Base-by-base conservation (phyloP, 2,888 invertebrate species). In the Rhyacophila evoluta region DNA sequence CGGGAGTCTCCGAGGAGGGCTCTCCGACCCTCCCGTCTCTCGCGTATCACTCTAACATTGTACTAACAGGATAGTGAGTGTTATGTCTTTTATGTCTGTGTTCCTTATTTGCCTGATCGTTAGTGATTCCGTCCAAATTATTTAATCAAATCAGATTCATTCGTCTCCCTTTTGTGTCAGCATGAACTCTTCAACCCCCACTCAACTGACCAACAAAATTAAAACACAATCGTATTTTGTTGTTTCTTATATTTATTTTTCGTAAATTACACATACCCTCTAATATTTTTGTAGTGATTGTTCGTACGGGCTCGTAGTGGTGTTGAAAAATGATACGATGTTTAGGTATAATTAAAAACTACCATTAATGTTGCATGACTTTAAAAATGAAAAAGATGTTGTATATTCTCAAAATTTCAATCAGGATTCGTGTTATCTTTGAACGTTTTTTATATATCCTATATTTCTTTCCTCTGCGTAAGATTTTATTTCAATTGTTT, bases 41-140 rank as follows among this genome's bases (percentile, higher is more conserved):
- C 76, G 69, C 68, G 69, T 75, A 73, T 76, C 68, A 72, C 70
- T 76, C 72, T 80, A 81, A 73, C 75, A 29, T 78, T 79, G 37
- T 75, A 79, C 79, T 80, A 80, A 78, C 78, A 78, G 74, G 73
- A 80, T 81, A 74, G 81, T 81, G 81, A 81, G 81, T 81, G 37
- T 29, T 76, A 74, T 55, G 78, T 78, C 73, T 81, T 76, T 33
- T 81, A 79, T 80, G 75, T 77, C 67, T 81, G 81, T 81, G 79
- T 81, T 36, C 75, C 39, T 74, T 76, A 74, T 72, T 67, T 81
- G 81, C 81, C 75, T 81, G 81, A 68, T 81, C 81, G 81, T 81
- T 81, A 80, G 81, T 72, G 68, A 74, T 72, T 75, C 71, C 27
- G 37, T 33, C 38, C 75, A 55, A 19, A 69, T 69, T 69, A 28